Percentiles rank a stretch among this genome's conserved stretches.
Evolutionary conservation across 2,113 vertebrate genomes (phyloP).

Genomic region (Dipodomys ordii): DNA sequence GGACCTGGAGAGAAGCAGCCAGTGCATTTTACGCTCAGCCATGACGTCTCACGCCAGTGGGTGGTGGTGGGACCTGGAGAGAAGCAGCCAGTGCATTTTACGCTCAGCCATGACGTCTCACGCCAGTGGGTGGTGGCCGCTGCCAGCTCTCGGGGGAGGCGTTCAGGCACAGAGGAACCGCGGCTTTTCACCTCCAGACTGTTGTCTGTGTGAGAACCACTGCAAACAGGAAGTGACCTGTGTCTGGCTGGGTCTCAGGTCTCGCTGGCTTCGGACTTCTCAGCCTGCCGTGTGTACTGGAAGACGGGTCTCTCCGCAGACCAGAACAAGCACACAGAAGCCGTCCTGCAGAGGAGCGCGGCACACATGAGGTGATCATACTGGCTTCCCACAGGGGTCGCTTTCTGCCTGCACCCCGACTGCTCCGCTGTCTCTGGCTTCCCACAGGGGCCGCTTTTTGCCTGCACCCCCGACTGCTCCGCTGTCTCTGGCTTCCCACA

Average conservation of each 20-base stretch:
- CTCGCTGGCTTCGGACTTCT: conserved; percentile 88
- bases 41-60: not conserved
- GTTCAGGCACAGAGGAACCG: no score
- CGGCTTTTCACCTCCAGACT: no score
- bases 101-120: not conserved
- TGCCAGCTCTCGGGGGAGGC: rapidly evolving
- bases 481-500: not conserved
- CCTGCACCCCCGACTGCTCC: not conserved
- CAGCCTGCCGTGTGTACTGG: conserved; percentile 91
- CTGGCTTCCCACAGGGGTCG: not conserved
- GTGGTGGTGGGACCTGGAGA: not conserved
- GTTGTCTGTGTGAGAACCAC: not conserved
- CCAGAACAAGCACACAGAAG: conserved; percentile 78
- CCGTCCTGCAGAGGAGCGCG: conserved; percentile 83
- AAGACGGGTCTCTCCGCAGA: conserved; percentile 79
- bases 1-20: not conserved
- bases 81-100: rapidly evolving
- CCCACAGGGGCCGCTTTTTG: no score
- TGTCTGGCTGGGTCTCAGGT: conserved; percentile 82
- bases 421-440: not conserved
- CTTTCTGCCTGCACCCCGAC: not conserved
- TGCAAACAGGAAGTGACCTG: not conserved
- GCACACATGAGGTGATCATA: conserved; percentile 87
- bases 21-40: not conserved
- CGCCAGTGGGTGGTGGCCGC: not conserved